Conservation (phyloP, 2,888 invertebrate genomes). For the Synanthedon tipuliformis region DNA sequence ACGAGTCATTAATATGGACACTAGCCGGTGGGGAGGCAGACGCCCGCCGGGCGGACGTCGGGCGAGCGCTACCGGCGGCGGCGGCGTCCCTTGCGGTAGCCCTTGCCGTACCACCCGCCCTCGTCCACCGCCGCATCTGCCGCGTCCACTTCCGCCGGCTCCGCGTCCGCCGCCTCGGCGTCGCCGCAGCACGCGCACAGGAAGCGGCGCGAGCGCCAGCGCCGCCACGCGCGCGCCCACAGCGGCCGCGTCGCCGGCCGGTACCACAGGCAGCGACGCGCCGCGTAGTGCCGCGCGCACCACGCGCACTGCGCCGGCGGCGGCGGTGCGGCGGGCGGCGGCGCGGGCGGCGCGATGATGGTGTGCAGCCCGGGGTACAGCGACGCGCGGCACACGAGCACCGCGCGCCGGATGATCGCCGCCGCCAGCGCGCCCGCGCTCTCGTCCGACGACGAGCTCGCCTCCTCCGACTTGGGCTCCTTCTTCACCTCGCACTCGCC, state of each 20-base stretch:
- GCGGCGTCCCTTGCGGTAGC: slow-evolving; percentile 79
- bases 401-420: slow-evolving; percentile 55
- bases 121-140: slow-evolving; percentile 17
- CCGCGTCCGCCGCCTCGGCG: slow-evolving; percentile 6
- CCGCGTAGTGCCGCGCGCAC: slow-evolving; percentile 32
- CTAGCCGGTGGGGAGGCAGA: neutral
- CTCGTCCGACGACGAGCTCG: slow-evolving; percentile 6
- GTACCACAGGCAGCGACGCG: slow-evolving; percentile 59
- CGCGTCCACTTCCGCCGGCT: slow-evolving; percentile 31
- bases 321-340: slow-evolving; percentile 19
- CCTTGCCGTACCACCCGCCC: slow-evolving; percentile 89
- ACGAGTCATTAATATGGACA: no score
- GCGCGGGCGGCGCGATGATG: slow-evolving; percentile 58
- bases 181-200: slow-evolving; percentile 75
- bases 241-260: slow-evolving; percentile 53
- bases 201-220: slow-evolving; percentile 65
- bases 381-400: slow-evolving; percentile 53
- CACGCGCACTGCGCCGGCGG: slow-evolving; percentile 28
- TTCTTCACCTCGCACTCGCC: slow-evolving; percentile 8
- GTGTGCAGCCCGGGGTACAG: slow-evolving; percentile 73
- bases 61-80: slow-evolving; percentile 48
- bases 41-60: slow-evolving; percentile 1
- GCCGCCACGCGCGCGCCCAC: slow-evolving; percentile 29
- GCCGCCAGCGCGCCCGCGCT: slow-evolving; percentile 46
- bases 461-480: slow-evolving; percentile 3